These are phyloP conservation scores for Thunnus thynnus DNA, from an alignment of 2,113 vertebrate species.

Conservation along the genomic window DNA sequence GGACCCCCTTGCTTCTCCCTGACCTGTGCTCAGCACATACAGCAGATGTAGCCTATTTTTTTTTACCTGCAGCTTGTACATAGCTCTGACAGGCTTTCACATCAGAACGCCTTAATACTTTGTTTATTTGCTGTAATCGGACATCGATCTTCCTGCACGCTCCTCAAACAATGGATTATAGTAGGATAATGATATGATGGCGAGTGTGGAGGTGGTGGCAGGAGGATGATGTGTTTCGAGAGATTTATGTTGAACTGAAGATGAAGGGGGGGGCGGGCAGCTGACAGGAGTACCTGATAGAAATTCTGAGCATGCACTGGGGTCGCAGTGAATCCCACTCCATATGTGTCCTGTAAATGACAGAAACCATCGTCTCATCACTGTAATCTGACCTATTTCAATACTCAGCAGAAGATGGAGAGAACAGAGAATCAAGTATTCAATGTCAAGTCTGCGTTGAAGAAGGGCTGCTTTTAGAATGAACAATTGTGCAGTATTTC, in stretches of 20 bases:
- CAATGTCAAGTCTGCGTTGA: constrained; percentile 43
- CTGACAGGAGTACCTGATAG: constrained; percentile 64
- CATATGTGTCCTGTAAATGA: constrained; percentile 68
- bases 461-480: constrained; percentile 12
- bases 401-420: constrained; percentile 4
- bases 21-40: constrained; percentile 64
- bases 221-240: constrained; percentile 42
- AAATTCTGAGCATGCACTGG: constrained; percentile 77
- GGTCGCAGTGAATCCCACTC: constrained; percentile 64
- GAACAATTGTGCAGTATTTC: constrained; percentile 34
- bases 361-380: constrained; percentile 47
- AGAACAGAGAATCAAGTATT: constrained; percentile 30
- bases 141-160: constrained; percentile 56
- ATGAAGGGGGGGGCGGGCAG: constrained; percentile 18
- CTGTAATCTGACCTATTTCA: constrained; percentile 60
- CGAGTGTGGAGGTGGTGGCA: constrained; percentile 25
- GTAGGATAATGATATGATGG: constrained; percentile 38
- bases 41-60: constrained; percentile 25
- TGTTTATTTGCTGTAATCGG: constrained; percentile 53
- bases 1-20: constrained; percentile 28
- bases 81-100: constrained; percentile 35
- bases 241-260: constrained; percentile 51
- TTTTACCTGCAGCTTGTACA: constrained; percentile 17
- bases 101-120: constrained; percentile 31
- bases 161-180: constrained; percentile 63